Evolutionary conservation across 2,113 vertebrate species (phyloP), one percentile per base, ranked within the genome.

Genomic region (Corvus hawaiiensis): DNA sequence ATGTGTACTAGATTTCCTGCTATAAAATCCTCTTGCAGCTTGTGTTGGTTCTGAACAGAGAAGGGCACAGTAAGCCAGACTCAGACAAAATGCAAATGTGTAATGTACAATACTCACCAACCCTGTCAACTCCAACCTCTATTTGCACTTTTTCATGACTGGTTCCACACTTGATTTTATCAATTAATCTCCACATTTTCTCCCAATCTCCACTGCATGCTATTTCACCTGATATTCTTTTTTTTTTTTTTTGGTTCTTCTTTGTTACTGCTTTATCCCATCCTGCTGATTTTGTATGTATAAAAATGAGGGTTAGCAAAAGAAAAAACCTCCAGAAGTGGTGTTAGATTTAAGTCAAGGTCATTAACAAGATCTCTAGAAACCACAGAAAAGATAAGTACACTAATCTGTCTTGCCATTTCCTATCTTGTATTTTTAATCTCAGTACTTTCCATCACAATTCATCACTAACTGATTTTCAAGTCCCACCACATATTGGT

Each of bases 381-480:
- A 93, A 92, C 39, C 79, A 93, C 79, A 88, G 56, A 80, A 95
- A 73, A 96, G 72, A 81, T 90, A 94, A 96, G 68, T 84, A 94
- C 56, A 46, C 64, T 90, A 93, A 93, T 95, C 72, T 80, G 52
- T 93, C 64, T 89, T 90, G 64, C 68, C 68, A 93, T 59, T 94
- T 95, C 94, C 81, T 93, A 93, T 71, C 93, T 90, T 77, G 51
- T 93, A 84, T 77, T 95, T 94, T 86, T 93, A 74, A 90, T 92
- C 90, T 94, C 83, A 16, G 21, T 71, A 88, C 80, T 84, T 93
- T 83, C 76, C 64, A 86, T 92, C 80, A 78, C 76, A 83, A 71
- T 90, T 92, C 61, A 93, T 93, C 79, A 88, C 68, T 77, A 91
- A 77, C 90, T 78, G 68, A 95, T 96, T 93, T 95, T 88, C 83